Evolutionary conservation across 2,888 invertebrate species (phyloP), one percentile per base, ranked within the genome.

Genomic region (Drosophila parthenogenetica): DNA sequence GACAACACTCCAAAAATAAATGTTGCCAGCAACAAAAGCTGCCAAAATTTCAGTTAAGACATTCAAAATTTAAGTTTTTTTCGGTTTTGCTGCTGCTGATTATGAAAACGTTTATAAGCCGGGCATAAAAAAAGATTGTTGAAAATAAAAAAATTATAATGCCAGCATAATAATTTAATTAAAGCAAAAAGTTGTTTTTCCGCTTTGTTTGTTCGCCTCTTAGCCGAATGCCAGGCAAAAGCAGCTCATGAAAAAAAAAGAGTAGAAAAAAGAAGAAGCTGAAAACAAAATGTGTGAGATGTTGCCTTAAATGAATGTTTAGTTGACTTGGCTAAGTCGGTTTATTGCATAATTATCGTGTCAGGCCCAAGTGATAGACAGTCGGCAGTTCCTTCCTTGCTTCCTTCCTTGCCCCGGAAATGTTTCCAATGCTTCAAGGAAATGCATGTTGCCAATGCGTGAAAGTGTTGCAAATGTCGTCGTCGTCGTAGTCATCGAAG

Each of bases 151-250:
- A 61, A 73, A 49, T 46, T 78, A 67, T 71, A 72, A 71, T 62
- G 45, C 58, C 73, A 79, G 68, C 73, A 79, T 80, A 80, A 77
- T 79, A 79, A 80, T 80, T 79, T 66, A 77, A 80, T 77, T 77
- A 81, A 80, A 70, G 72, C 78, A 75, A 77, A 79, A 80, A 80
- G 79, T 69, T 69, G 79, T 73, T 77, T 75, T 75, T 75, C 79
- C 77, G 77, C 79, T 81, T 80, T 79, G 80, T 79, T 79, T 79
- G 68, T 66, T 76, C 65, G 62, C 51, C 76, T 57, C n/a, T 42
- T 62, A 55, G 51, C 60, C 32, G 73, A 62, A 53, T 73, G 78
- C 69, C 71, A 71, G 77, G 69, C 80, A 51, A 79, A 79, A 69
- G 54, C 73, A 65, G 80, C 64, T 71, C 71, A 65, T 74, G 69